Percentiles rank a stretch among this genome's conserved stretches.
These are phyloP conservation scores for Phoebastria nigripes DNA, from an alignment of 2,797 vertebrate genomes.

Conservation along the genomic window DNA sequence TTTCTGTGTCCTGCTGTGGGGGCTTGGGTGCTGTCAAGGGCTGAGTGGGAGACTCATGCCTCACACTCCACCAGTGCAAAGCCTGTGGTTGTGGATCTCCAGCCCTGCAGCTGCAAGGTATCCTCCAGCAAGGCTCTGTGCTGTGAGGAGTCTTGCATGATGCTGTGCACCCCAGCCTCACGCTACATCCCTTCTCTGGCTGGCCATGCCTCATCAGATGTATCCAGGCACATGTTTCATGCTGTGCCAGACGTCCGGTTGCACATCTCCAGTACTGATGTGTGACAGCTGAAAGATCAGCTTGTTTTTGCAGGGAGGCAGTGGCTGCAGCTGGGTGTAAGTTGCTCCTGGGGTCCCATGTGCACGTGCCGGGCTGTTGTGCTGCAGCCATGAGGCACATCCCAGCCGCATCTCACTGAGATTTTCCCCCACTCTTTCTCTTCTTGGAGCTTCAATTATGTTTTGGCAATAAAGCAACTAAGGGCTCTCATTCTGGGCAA, in stretches of 20 bases:
- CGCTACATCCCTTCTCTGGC: neutral
- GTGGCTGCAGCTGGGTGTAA: fast-evolving
- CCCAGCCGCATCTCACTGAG: neutral
- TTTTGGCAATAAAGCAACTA: neutral
- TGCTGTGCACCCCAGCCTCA: neutral
- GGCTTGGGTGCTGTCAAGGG: neutral
- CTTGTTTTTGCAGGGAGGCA: neutral
- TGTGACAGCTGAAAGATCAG: neutral
- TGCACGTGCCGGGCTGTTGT: neutral
- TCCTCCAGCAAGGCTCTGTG: neutral
- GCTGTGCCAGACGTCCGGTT: neutral
- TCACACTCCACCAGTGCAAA: neutral
- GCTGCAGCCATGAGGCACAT: neutral
- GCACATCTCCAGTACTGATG: neutral
- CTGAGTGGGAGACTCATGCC: neutral
- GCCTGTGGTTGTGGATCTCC: neutral
- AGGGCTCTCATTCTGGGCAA: neutral
- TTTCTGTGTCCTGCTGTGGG: neutral
- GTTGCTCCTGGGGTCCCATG: neutral
- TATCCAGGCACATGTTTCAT: neutral
- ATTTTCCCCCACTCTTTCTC: neutral
- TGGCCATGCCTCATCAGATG: fast-evolving
- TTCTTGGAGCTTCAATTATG: neutral
- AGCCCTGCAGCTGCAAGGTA: neutral
- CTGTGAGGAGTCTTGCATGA: neutral